Evolutionary conservation across 1,140 invertebrate genomes (phyloP).

Genomic region (Dendroctonus valens): DNA sequence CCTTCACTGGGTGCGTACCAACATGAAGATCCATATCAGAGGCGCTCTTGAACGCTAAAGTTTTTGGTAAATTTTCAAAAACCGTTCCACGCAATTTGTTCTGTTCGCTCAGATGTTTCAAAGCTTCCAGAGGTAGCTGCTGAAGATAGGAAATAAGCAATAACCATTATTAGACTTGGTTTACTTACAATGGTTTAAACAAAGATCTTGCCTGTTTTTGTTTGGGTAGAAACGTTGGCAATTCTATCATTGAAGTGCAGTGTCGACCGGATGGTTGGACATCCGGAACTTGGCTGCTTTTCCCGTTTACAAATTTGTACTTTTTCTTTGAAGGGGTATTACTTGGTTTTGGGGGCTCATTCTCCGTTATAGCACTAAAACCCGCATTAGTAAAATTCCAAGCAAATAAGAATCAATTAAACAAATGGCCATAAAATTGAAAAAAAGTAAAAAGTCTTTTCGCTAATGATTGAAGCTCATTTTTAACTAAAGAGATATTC

Average conservation of each 20-base stretch:
- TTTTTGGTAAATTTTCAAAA: conserved; percentile 68
- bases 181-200: no score
- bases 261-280: conserved; percentile 4
- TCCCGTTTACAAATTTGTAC: conserved; percentile 23
- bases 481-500: no score
- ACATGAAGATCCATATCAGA: conserved; percentile 58
- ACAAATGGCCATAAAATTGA: no score
- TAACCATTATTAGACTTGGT: conserved; percentile 1
- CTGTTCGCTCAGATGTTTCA: conserved; percentile 64
- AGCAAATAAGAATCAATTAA: no score
- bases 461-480: no score
- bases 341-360: not conserved
- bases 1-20: conserved; percentile 44
- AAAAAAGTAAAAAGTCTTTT: no score
- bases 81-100: conserved; percentile 68
- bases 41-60: conserved; percentile 61
- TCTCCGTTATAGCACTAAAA: conserved; percentile 12
- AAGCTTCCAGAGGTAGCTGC: conserved; percentile 63
- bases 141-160: conserved; percentile 36
- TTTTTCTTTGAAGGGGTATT: conserved; percentile 6
- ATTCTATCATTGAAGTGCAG: conserved; percentile 64
- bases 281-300: conserved; percentile 13
- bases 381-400: no score
- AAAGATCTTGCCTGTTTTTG: conserved; percentile 60
- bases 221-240: conserved; percentile 71